Base-by-base conservation (phyloP, 2,888 invertebrate species). In the Timandra comae region DNA sequence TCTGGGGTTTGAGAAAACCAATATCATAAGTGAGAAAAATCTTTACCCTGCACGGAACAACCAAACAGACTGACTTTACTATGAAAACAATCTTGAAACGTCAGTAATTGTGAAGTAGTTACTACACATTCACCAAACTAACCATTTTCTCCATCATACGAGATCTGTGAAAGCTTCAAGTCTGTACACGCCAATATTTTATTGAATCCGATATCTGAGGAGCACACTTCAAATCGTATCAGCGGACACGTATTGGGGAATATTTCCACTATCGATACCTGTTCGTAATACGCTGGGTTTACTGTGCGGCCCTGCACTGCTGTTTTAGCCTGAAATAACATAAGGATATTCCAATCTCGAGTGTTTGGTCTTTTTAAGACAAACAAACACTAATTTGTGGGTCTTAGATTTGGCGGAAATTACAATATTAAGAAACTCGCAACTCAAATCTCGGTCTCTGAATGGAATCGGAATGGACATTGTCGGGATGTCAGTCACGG, bases 181-280 rank as follows among this genome's bases (percentile, higher is more conserved):
- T 60, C 45, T 0, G 65, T 48, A 20, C 61, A 56, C 1, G 64
- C 72, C 7, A 81, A 21, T 0, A 71, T 49, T 43, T 69, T 77
- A 62, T 72, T 82, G 4, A 66, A 87, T 66, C 56, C 70, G 30
- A 59, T 86, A 41, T 87, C 86, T 2, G 68, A 63, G 0, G 65
- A 52, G 39, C 82, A 76, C 0, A 93, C 66, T 29, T 93, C 90
- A 2, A 97, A 80, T 39, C 90, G 88, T 22, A 96, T 88, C 0
- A 91, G 82, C 49, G 93, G 91, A 44, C 91, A 91, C 27, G 94
- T 72, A 1, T 94, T 93, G 0, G 96, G 96, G 68, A 93, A 96
- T 78, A 92, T 88, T 72, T 95, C 95, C 1, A 89, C 89, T 57
- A 96, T 91, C 1, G 89, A 88, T 11, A 96, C 82, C 62, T 90